These are phyloP conservation scores for Pherbina coryleti DNA, from an alignment of 2,888 invertebrate species.

Conservation along the genomic window DNA sequence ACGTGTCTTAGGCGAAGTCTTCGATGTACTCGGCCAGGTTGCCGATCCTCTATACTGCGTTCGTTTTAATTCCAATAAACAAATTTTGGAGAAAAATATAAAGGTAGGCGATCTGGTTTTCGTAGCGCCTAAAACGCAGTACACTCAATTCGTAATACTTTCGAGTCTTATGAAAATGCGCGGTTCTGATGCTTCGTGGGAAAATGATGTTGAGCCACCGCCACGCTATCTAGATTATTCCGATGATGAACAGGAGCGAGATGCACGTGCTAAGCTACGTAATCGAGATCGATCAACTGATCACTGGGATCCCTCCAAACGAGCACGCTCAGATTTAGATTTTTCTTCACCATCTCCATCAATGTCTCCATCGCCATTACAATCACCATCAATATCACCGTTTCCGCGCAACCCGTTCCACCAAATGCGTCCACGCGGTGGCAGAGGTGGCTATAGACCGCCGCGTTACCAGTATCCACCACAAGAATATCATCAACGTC, in stretches of 20 bases:
- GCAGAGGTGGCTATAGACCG: slow-evolving; percentile 16
- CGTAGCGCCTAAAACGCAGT: slow-evolving; percentile 83
- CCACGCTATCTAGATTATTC: slow-evolving; percentile 81
- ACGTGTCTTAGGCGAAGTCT: slow-evolving; percentile 79
- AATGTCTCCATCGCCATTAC: neutral
- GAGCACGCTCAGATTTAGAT: slow-evolving; percentile 42
- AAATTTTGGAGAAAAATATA: slow-evolving; percentile 79
- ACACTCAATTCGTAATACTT: slow-evolving; percentile 83
- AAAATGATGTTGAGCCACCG: slow-evolving; percentile 85
- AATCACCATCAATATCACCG: slow-evolving; percentile 12
- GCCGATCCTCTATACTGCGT: slow-evolving; percentile 88
- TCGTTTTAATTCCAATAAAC: slow-evolving; percentile 86
- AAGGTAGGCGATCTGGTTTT: slow-evolving; percentile 80
- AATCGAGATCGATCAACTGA: slow-evolving; percentile 61
- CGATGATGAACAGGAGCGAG: slow-evolving; percentile 87
- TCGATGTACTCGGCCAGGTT: slow-evolving; percentile 93
- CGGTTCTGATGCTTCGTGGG: slow-evolving; percentile 92
- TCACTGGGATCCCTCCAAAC: slow-evolving; percentile 45
- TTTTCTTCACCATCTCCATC: neutral
- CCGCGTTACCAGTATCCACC: slow-evolving; percentile 24
- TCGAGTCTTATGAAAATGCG: slow-evolving; percentile 80
- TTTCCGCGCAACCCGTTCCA: slow-evolving; percentile 38
- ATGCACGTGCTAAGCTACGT: slow-evolving; percentile 68
- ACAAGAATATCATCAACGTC: slow-evolving; percentile 32
- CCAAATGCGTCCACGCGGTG: slow-evolving; percentile 44